phyloP scores from a whole-genome alignment of 1,140 invertebrate species.

The Macrosteles quadrilineatus region DNA sequence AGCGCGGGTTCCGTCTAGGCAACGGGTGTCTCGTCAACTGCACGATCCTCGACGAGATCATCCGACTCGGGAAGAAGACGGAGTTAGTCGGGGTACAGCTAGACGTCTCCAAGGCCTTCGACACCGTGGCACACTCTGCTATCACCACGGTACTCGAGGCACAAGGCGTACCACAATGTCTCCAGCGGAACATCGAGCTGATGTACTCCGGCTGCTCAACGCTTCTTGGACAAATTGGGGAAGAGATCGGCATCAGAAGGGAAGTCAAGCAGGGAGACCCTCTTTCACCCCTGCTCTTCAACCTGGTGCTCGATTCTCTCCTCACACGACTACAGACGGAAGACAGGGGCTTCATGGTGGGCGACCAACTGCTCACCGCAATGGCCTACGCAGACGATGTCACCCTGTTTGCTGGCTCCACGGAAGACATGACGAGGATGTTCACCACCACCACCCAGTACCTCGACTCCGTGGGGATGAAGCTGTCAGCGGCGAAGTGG shows the following conservation, averaged over 20 bases:
- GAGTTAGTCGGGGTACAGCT: no score
- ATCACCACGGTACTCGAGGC: no score
- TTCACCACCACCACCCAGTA: neutral
- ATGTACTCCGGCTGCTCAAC: no score
- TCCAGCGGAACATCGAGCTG: no score
- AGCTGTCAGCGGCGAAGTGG: neutral
- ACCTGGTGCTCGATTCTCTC: slow-evolving; percentile 19
- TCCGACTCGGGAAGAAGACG: no score
- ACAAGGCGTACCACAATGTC: no score
- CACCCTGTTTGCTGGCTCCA: neutral
- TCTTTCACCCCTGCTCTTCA: slow-evolving; percentile 45
- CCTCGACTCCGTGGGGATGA: neutral
- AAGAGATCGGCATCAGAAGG: neutral
- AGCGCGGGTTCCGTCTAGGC: slow-evolving; percentile 40
- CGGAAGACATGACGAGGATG: neutral
- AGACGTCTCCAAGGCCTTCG: no score
- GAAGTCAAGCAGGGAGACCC: slow-evolving; percentile 48
- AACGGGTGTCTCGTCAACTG: no score
- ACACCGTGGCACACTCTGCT: no score
- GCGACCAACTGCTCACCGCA: neutral
- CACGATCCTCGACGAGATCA: no score
- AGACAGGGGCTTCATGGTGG: neutral
- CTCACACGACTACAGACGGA: slow-evolving; percentile 13
- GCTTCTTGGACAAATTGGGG: no score
- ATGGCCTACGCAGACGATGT: neutral